Evolutionary conservation across 2,113 vertebrate species (phyloP), one percentile per base, ranked within the genome.

Genomic region (Takifugu bimaculatus): DNA sequence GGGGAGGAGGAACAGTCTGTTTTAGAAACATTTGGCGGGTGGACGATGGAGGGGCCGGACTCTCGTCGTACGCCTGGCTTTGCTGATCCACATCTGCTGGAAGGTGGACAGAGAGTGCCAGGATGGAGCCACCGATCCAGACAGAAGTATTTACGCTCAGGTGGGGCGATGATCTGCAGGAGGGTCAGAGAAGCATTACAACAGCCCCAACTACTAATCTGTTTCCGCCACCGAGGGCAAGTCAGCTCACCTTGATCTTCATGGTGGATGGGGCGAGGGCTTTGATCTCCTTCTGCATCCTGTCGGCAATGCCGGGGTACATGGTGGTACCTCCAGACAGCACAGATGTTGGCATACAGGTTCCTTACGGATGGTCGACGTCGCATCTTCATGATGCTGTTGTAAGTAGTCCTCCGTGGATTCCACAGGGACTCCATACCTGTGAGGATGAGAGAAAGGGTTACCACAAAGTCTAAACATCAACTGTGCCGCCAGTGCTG

Each of bases 61-160:
- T n/a, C 91, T 99, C 96, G 12, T 99, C 96, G 0, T 99, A 99
- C 87, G 99, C 97, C 89, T 99, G 97, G n/a, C n/a, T 93, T 99
- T 99, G 93, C 95, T 99, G 93, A 99, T 99, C 96, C 97, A 99
- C 96, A 99, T 99, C 93, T 99, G 96, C 92, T 99, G 97, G 94
- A 99, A 98, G 92, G 96, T 99, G 89, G 97, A 99, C 88, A 99
- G 93, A 26, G 96, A 99, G 79, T n/a, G 97, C 97, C 90, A 99
- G 92, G 92, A 99, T 99, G 88, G 97, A 99, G 76, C 97, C 96
- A 47, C 97, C 96, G 1, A 99, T 98, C 96, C 96, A 99, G 90
- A 98, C 96, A 1, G 96, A n/a, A 99, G 91, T 99, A 98, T 85
- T 99, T 99, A 83, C 96, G 94, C 93, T 98, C 97, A 51, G 94